Conservation (phyloP, 2,888 invertebrate species). For the Hesperia comma region DNA sequence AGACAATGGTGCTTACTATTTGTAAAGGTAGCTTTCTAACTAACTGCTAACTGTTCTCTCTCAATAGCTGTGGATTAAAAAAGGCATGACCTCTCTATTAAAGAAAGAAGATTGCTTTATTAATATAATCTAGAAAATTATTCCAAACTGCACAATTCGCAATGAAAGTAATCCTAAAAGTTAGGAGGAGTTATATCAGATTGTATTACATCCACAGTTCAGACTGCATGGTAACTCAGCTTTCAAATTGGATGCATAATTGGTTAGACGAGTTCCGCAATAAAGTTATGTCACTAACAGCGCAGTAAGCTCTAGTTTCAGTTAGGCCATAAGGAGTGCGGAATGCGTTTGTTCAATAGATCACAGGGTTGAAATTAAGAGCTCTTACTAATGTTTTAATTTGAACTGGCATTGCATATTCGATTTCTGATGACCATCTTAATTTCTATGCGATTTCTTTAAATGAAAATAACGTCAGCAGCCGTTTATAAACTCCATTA, state of each 20-base stretch:
- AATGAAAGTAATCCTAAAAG: not conserved
- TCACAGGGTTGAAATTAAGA: no score
- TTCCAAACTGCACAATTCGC: no score
- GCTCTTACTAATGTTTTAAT: no score
- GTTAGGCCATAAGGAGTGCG: slow-evolving; percentile 17
- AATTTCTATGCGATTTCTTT: not conserved
- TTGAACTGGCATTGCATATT: no score
- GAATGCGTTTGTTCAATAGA: slow-evolving; percentile 1
- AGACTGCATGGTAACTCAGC: slow-evolving; percentile 16
- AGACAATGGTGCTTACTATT: slow-evolving; percentile 59
- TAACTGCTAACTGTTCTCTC: slow-evolving; percentile 41
- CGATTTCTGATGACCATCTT: not conserved
- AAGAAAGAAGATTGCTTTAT: no score
- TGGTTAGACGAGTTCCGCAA: slow-evolving; percentile 44
- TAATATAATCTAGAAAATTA: no score
- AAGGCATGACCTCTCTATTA: not conserved
- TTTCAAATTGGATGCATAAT: slow-evolving; percentile 40
- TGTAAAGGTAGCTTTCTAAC: slow-evolving; percentile 45
- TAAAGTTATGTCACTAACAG: slow-evolving; percentile 38
- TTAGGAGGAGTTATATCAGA: not conserved
- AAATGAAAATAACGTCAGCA: no score
- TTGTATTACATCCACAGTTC: slow-evolving; percentile 13
- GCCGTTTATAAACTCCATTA: no score
- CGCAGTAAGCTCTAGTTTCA: slow-evolving; percentile 20
- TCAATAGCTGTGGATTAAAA: slow-evolving; percentile 13